Evolutionary conservation across 2,113 vertebrate genomes (phyloP).

Genomic region (Morone saxatilis): DNA sequence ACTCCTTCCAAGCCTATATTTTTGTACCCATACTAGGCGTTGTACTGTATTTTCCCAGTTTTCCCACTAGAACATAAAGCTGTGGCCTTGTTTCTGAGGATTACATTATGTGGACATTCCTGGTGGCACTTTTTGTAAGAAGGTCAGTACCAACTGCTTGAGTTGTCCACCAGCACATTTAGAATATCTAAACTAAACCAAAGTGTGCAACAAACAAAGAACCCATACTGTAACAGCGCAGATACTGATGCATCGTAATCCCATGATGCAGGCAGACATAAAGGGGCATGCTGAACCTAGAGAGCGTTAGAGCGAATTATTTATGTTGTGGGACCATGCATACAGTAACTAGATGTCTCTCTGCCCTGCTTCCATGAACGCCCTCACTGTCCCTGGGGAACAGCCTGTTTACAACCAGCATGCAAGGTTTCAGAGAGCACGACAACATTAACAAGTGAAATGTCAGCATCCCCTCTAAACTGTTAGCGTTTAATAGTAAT

Average conservation of each 20-base stretch:
- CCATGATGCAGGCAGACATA: neutral
- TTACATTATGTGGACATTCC: constrained; percentile 4
- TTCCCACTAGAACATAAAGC: neutral
- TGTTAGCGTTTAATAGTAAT: neutral
- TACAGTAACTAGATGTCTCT: neutral
- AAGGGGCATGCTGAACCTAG: neutral
- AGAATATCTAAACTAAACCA: neutral
- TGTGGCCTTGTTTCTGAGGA: constrained; percentile 44
- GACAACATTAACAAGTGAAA: constrained; percentile 3
- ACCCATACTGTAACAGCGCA: neutral
- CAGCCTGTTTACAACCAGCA: constrained; percentile 17
- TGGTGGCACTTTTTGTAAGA: neutral
- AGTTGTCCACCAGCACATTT: constrained; percentile 14
- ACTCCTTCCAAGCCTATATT: neutral
- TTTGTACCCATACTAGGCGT: neutral
- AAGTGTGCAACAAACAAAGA: constrained; percentile 1
- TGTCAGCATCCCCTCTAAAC: constrained; percentile 23
- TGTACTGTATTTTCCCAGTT: neutral
- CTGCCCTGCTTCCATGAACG: neutral
- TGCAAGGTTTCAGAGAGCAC: constrained; percentile 9
- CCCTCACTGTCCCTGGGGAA: constrained; percentile 2
- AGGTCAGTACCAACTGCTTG: neutral
- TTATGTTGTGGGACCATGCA: constrained; percentile 26
- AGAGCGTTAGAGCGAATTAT: constrained; percentile 43
- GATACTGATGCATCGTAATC: neutral